These are phyloP conservation scores for Ceratoteleas bidentatus DNA, from an alignment of 1,140 invertebrate species.

Conservation along the genomic window DNA sequence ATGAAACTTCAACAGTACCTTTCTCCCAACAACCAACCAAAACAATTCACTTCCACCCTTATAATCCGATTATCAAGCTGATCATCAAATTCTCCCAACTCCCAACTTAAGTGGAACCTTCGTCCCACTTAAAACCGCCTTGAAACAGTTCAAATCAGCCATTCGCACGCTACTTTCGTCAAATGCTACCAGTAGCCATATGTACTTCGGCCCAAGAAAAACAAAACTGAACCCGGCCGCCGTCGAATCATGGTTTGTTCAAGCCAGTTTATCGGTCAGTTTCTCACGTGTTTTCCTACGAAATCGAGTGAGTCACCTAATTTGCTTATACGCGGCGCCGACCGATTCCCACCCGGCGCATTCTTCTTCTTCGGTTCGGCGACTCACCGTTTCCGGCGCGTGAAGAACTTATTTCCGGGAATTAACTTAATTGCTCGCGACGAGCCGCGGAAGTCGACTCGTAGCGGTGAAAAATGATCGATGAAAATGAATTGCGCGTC, in stretches of 20 bases:
- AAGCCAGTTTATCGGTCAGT: conserved; percentile 27
- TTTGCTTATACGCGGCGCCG: conserved; percentile 35
- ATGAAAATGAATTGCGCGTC: conserved; percentile 31
- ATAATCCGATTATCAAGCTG: no score
- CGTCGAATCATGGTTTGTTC: conserved; percentile 34
- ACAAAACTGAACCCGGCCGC: neutral
- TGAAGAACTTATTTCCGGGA: conserved; percentile 44
- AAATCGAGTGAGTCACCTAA: conserved; percentile 54
- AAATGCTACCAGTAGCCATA: conserved; percentile 25
- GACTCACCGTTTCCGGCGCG: conserved; percentile 39
- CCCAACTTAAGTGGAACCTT: no score
- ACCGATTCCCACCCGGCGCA: conserved; percentile 26
- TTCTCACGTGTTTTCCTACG: conserved; percentile 45
- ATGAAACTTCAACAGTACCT: no score
- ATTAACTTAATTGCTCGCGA: conserved; percentile 40
- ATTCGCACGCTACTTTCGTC: neutral
- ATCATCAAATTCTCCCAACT: no score
- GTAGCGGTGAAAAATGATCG: conserved; percentile 8
- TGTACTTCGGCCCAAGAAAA: conserved; percentile 7
- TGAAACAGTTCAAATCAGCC: neutral
- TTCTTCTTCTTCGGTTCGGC: conserved; percentile 21
- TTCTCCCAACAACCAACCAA: no score
- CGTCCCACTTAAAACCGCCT: neutral
- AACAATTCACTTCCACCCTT: no score
- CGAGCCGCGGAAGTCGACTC: neutral